phyloP scores from a whole-genome alignment of 2,888 invertebrate genomes.

The Dromius quadrimaculatus region DNA sequence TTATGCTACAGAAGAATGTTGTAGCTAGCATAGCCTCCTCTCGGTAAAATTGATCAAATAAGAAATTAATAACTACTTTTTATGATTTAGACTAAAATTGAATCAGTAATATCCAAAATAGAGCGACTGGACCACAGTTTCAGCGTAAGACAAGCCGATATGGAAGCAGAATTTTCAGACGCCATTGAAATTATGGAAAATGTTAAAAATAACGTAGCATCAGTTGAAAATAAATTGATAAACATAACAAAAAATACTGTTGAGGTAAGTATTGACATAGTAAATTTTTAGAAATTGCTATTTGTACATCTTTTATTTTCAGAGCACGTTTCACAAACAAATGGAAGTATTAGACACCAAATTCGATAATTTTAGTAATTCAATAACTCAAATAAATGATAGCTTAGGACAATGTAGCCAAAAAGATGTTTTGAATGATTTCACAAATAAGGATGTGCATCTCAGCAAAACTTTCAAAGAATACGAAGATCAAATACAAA shows the following conservation, averaged over 20 bases:
- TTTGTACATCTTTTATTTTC: constrained; percentile 11
- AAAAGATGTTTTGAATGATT: constrained; percentile 37
- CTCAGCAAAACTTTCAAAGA: constrained; percentile 21
- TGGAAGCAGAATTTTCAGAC: constrained; percentile 63
- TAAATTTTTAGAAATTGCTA: constrained; percentile 8
- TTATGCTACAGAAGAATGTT: too few relatives aligned
- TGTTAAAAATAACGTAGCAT: constrained; percentile 59
- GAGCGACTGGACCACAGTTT: constrained; percentile 63
- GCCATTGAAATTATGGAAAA: constrained; percentile 63
- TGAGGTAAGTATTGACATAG: constrained; percentile 58
- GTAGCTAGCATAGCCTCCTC: too few relatives aligned
- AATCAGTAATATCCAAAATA: constrained; percentile 57
- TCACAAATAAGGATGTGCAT: constrained; percentile 12
- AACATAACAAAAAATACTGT: constrained; percentile 59
- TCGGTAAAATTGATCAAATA: too few relatives aligned
- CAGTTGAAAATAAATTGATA: constrained; percentile 59
- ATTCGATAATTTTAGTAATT: constrained; percentile 6
- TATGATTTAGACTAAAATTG: constrained; percentile 60
- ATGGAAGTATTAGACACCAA: constrained; percentile 4
- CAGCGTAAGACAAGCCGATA: constrained; percentile 61
- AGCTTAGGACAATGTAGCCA: constrained; percentile 20
- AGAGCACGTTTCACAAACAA: constrained; percentile 24
- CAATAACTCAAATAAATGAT: constrained; percentile 25
- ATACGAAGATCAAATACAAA: constrained; percentile 41
- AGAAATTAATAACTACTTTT: too few relatives aligned